Evolutionary conservation across 2,888 invertebrate species (phyloP).

Genomic region (Syritta pipiens): DNA sequence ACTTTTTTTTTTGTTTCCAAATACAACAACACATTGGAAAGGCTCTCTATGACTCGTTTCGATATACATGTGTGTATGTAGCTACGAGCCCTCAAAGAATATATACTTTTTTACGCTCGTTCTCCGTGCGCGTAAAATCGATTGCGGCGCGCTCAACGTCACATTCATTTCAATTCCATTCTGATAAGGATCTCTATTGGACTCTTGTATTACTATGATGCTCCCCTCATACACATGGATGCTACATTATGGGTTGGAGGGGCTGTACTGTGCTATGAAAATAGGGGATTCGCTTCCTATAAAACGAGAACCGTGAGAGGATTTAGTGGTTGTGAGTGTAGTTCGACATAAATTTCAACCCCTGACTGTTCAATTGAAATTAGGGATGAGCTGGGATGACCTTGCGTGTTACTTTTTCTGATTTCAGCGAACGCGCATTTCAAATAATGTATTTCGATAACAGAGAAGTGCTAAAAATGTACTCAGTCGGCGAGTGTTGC

Average conservation of each 20-base stretch:
- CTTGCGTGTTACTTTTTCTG: slow-evolving; percentile 60
- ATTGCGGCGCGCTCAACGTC: slow-evolving; percentile 65
- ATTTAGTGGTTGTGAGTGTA: slow-evolving; percentile 1
- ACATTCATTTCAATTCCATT: slow-evolving; percentile 69
- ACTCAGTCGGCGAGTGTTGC: slow-evolving; percentile 33
- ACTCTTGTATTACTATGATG: slow-evolving; percentile 55
- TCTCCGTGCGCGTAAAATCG: slow-evolving; percentile 68
- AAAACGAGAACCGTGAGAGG: slow-evolving; percentile 28
- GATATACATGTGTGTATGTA: slow-evolving; percentile 1
- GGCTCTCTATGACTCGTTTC: too few species aligned
- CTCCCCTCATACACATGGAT: slow-evolving; percentile 12
- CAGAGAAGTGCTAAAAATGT: slow-evolving; percentile 19
- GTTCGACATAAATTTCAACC: slow-evolving; percentile 24
- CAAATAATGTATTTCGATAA: neutral
- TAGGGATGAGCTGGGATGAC: slow-evolving; percentile 49
- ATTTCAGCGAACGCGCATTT: slow-evolving; percentile 49
- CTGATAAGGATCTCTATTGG: slow-evolving; percentile 65
- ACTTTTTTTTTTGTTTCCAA: too few species aligned
- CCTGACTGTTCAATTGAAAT: slow-evolving; percentile 1
- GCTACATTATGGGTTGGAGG: neutral
- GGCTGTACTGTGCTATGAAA: neutral
- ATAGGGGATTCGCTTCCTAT: slow-evolving; percentile 28
- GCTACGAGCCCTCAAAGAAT: slow-evolving; percentile 44
- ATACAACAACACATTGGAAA: slow-evolving; percentile 8
- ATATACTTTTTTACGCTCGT: slow-evolving; percentile 60